phyloP scores from a whole-genome alignment of 2,888 invertebrate species.

The Tortrix viridana region DNA sequence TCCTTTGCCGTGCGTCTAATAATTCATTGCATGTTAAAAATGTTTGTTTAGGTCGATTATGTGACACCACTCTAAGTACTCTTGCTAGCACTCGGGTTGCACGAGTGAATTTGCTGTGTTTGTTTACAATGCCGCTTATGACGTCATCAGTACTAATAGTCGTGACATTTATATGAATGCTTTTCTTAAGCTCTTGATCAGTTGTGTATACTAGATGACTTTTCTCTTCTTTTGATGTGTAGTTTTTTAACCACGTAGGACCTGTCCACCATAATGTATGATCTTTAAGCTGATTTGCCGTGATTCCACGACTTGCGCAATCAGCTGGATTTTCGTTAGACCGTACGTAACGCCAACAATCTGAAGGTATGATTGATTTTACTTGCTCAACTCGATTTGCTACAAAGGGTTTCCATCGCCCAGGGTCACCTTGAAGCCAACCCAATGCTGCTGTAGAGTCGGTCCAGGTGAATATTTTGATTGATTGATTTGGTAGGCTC shows the following conservation, averaged over 20 bases:
- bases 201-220: no score
- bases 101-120: constrained; percentile 1
- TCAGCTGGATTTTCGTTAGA: not conserved
- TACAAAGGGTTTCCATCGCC: constrained; percentile 42
- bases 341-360: not conserved
- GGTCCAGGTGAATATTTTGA: constrained; percentile 36
- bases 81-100: not conserved
- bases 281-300: not conserved
- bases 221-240: not conserved
- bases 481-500: not conserved
- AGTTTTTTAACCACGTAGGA: not conserved
- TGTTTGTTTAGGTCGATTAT: not conserved
- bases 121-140: not conserved
- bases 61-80: not conserved
- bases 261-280: not conserved
- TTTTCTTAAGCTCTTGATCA: no score
- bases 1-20: constrained; percentile 14
- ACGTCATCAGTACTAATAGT: no score
- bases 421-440: constrained; percentile 40
- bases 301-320: not conserved
- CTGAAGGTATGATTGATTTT: constrained; percentile 18
- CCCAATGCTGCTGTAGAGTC: constrained; percentile 24
- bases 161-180: no score
- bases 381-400: constrained; percentile 39
- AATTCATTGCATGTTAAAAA: constrained; percentile 13